Conservation (phyloP, 2,888 invertebrate species). For the Aphrophora alni region DNA sequence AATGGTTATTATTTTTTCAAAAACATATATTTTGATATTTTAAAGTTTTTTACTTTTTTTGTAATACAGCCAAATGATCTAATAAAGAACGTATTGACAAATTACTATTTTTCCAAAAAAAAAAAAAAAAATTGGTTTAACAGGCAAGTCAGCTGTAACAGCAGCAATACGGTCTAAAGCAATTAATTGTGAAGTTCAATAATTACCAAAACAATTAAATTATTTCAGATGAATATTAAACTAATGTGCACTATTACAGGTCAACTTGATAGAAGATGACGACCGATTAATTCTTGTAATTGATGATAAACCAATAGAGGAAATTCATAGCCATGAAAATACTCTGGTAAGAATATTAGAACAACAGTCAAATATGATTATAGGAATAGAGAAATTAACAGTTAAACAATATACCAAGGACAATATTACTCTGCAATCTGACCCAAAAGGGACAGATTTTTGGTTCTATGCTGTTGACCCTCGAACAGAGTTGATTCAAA, state of each 20-base stretch:
- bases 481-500: constrained; percentile 72
- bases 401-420: constrained; percentile 73
- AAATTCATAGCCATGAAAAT: constrained; percentile 64
- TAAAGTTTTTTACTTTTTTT: no score
- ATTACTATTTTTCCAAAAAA: no score
- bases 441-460: constrained; percentile 78
- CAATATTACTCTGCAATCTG: constrained; percentile 76
- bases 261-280: constrained; percentile 78
- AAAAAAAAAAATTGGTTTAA: no score
- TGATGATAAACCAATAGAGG: constrained; percentile 74
- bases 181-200: no score
- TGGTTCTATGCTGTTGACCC: constrained; percentile 90
- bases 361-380: constrained; percentile 74
- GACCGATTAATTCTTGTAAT: constrained; percentile 82
- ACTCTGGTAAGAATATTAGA: constrained; percentile 70
- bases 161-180: no score
- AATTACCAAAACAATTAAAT: no score
- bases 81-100: no score
- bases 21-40: no score
- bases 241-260: constrained; percentile 60
- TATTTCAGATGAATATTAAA: no score
- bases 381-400: constrained; percentile 82
- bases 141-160: no score
- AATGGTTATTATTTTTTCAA: no score
- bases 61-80: no score